These are phyloP conservation scores for Hycleus phaleratus DNA, from an alignment of 1,140 invertebrate species.

Conservation along the genomic window DNA sequence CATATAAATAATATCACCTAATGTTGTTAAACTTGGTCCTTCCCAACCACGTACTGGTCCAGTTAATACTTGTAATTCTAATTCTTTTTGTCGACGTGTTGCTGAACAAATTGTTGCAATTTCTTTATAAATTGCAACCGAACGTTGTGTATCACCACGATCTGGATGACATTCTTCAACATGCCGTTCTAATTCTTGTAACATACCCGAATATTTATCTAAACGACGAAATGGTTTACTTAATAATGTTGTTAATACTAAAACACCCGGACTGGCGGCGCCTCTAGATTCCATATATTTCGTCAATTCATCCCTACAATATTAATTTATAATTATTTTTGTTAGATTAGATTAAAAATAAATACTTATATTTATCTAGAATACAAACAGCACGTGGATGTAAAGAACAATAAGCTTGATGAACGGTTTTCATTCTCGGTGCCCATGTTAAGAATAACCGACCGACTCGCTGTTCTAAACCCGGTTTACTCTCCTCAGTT, in stretches of 20 bases:
- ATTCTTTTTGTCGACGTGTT: slow-evolving; percentile 87
- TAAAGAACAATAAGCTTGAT: slow-evolving; percentile 75
- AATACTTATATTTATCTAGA: slow-evolving; percentile 80
- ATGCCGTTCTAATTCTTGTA: slow-evolving; percentile 92
- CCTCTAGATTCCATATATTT: slow-evolving; percentile 81
- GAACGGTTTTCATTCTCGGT: slow-evolving; percentile 75
- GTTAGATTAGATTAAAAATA: neutral
- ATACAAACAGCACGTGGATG: slow-evolving; percentile 90
- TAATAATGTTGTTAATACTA: slow-evolving; percentile 84
- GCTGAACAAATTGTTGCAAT: slow-evolving; percentile 73
- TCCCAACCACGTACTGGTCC: slow-evolving; percentile 92
- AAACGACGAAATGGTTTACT: slow-evolving; percentile 91
- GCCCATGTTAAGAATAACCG: slow-evolving; percentile 85
- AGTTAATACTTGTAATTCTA: slow-evolving; percentile 89
- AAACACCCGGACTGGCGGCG: slow-evolving; percentile 71
- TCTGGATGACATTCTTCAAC: slow-evolving; percentile 93
- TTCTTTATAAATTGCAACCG: slow-evolving; percentile 89
- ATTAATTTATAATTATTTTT: neutral
- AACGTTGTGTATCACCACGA: slow-evolving; percentile 90
- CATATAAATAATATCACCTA: slow-evolving; percentile 77
- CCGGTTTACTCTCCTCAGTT: slow-evolving; percentile 58
- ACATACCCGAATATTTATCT: slow-evolving; percentile 88
- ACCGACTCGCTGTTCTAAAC: slow-evolving; percentile 77
- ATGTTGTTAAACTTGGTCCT: slow-evolving; percentile 68
- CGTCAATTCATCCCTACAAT: slow-evolving; percentile 72